Conservation (phyloP, 2,113 vertebrate genomes). For the Psammodynastes pulverulentus region DNA sequence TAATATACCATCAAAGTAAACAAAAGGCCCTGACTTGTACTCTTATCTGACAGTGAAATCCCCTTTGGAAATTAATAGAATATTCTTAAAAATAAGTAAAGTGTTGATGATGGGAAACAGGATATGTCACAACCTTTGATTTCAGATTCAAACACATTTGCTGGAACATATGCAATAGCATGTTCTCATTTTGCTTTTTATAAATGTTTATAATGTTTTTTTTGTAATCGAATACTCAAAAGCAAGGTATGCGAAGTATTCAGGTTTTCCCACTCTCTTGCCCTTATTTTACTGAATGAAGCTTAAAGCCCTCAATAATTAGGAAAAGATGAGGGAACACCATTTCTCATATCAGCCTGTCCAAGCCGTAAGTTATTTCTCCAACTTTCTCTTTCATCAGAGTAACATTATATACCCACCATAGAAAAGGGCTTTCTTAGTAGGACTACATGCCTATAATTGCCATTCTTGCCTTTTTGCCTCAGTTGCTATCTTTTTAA, state of each 20-base stretch:
- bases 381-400: neutral
- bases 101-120: neutral
- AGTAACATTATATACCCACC: neutral
- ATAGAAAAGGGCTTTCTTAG: neutral
- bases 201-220: neutral
- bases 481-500: neutral
- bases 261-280: neutral
- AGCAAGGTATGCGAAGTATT: neutral
- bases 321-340: neutral
- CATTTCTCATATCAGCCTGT: neutral
- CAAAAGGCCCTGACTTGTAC: neutral
- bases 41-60: neutral
- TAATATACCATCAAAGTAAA: neutral
- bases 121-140: neutral
- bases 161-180: neutral
- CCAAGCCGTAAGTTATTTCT: neutral
- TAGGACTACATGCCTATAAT: neutral
- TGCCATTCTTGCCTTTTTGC: neutral
- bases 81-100: neutral
- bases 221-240: neutral
- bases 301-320: neutral
- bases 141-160: neutral
- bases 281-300: neutral
- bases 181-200: neutral
- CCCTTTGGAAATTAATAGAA: neutral